Percentiles rank a stretch among this genome's conserved stretches.
Conservation (phyloP, 2,113 vertebrate genomes). For the Camelus dromedarius region DNA sequence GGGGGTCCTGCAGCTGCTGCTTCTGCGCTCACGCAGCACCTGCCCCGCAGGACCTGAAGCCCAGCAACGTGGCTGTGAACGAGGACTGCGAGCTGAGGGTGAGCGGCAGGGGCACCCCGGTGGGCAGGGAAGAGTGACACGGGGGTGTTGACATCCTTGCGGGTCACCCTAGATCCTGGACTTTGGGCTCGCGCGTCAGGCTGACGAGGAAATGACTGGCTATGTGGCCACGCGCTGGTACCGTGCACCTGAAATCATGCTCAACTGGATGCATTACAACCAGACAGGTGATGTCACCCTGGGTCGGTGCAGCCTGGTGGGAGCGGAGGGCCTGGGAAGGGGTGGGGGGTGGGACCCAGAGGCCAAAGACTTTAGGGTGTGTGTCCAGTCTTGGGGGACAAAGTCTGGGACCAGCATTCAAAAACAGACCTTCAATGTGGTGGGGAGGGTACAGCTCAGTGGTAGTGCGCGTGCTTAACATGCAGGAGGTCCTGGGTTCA, state of each 20-base stretch:
- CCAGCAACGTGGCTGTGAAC: conserved; percentile 97
- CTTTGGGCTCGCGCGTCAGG: conserved; percentile 97
- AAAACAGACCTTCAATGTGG: background rate
- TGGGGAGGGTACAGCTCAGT: too few relatives aligned
- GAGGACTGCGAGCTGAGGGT: conserved; percentile 99
- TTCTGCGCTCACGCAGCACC: background rate
- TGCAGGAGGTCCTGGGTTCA: too few relatives aligned
- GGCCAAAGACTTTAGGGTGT: background rate
- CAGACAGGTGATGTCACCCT: conserved; percentile 91
- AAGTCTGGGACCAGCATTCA: background rate
- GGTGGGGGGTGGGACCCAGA: fast-evolving
- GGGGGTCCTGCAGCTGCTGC: background rate
- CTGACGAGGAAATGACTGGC: conserved; percentile 98
- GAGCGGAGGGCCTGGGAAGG: background rate
- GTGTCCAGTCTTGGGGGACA: background rate
- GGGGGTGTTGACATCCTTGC: background rate
- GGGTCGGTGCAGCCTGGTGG: fast-evolving
- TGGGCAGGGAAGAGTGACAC: fast-evolving
- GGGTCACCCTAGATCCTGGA: conserved; percentile 93
- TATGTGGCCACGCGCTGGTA: conserved; percentile 99
- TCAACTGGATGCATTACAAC: conserved; percentile 99
- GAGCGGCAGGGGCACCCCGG: conserved; percentile 9
- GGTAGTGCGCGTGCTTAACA: too few relatives aligned
- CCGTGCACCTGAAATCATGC: conserved; percentile 98
- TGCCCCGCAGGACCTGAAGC: conserved; percentile 92